A percentile compares a stretch with the other conserved stretches of the same genome.
These are phyloP conservation scores for Phenganax subtilis DNA, from an alignment of 92 coral and sea anemone genomes.

Conservation along the genomic window DNA sequence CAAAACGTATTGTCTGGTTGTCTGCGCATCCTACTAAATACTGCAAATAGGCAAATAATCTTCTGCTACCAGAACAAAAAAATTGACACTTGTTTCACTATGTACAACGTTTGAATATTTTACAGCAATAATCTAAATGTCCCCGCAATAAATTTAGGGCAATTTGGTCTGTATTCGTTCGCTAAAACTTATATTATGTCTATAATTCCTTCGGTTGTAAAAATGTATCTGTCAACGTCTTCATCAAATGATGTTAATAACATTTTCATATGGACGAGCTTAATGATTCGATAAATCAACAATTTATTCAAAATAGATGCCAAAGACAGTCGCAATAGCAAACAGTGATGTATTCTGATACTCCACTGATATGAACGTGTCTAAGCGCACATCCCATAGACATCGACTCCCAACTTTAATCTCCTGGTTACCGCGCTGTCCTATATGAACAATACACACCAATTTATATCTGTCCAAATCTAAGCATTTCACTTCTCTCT, in stretches of 20 bases:
- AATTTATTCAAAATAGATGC: conserved; percentile 74
- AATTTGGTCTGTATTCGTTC: too few relatives aligned
- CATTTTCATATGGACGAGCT: background rate
- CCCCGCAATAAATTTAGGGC: too few relatives aligned
- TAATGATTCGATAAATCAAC: conserved; percentile 2
- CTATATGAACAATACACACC: conserved; percentile 78
- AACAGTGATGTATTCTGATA: conserved; percentile 76
- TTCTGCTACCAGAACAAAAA: too few relatives aligned
- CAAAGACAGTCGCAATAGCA: conserved; percentile 85
- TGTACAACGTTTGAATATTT: too few relatives aligned
- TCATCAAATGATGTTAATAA: background rate
- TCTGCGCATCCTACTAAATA: too few relatives aligned
- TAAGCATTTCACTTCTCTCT: conserved; percentile 71
- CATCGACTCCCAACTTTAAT: conserved; percentile 90
- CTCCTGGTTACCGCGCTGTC: conserved; percentile 78
- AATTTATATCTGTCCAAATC: conserved; percentile 79
- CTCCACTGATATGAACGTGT: conserved; percentile 71
- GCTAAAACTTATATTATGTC: too few relatives aligned
- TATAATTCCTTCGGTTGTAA: too few relatives aligned
- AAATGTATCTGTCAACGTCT: too few relatives aligned
- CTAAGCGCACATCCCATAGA: conserved; percentile 75
- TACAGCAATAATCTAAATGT: too few relatives aligned
- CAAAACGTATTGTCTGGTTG: too few relatives aligned
- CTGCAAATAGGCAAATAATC: too few relatives aligned
- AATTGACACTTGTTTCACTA: too few relatives aligned